Evolutionary conservation across 2,113 vertebrate species (phyloP).

Genomic region (Lipotes vexillifer): DNA sequence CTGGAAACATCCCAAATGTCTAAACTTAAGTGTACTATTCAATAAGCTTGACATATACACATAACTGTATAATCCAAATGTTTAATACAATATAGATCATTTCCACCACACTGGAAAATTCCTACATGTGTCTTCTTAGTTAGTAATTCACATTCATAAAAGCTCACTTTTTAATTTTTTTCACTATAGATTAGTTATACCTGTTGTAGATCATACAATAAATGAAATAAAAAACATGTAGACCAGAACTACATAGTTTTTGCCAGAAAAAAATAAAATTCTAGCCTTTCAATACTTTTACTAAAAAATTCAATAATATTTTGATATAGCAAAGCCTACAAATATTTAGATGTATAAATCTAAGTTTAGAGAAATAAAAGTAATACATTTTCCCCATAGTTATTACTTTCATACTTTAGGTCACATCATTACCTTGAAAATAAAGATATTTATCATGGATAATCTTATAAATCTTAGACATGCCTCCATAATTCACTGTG

Average conservation of each 20-base stretch:
- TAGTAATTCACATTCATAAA: background rate
- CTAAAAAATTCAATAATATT: background rate
- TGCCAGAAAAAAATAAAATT: background rate
- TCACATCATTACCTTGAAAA: background rate
- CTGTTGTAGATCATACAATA: background rate
- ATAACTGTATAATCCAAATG: background rate
- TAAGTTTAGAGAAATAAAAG: background rate
- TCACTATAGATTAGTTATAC: background rate
- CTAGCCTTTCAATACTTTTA: background rate
- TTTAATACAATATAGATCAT: background rate
- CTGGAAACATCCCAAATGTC: background rate
- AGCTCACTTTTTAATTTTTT: background rate
- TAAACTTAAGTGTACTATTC: background rate
- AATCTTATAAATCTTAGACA: background rate
- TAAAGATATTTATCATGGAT: background rate
- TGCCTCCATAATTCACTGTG: background rate
- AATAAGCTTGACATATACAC: background rate
- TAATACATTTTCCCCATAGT: background rate
- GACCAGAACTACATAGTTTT: background rate
- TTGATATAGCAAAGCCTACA: background rate
- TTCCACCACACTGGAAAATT: background rate
- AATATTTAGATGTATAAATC: slow-evolving; percentile 1
- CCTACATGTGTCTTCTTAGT: background rate
- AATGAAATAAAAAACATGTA: background rate
- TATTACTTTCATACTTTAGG: background rate